A percentile compares a stretch with the other conserved stretches of the same genome.
Evolutionary conservation across 2,797 vertebrate species (phyloP).

Genomic region (Chrysocyon brachyurus): DNA sequence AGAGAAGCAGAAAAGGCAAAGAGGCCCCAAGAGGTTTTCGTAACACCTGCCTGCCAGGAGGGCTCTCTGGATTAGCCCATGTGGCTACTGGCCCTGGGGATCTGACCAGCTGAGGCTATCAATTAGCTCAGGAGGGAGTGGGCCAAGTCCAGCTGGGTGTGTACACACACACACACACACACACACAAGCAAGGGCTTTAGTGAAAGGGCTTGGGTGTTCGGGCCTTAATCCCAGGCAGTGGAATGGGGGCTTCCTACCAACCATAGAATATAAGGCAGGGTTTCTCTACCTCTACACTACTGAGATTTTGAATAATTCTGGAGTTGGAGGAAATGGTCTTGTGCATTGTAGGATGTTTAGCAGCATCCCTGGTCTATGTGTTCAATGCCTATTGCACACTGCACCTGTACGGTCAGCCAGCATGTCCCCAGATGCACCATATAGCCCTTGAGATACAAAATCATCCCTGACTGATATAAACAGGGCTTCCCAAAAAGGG

Average conservation of each 20-base stretch:
- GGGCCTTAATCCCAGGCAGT: neutral
- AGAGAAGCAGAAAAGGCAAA: neutral
- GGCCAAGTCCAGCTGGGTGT: fast-evolving
- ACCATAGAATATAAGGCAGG: neutral
- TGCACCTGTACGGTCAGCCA: neutral
- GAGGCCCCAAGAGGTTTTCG: neutral
- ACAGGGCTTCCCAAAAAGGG: neutral
- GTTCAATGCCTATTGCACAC: fast-evolving
- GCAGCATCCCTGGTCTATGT: neutral
- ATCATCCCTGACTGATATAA: neutral
- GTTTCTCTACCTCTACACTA: neutral
- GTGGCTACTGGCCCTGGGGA: neutral
- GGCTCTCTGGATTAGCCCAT: neutral
- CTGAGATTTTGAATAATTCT: neutral
- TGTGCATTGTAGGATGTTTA: fast-evolving
- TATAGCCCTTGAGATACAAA: neutral
- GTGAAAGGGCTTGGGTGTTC: neutral
- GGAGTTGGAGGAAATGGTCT: neutral
- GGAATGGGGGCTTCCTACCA: neutral
- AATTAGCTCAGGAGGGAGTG: neutral
- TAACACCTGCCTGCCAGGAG: neutral
- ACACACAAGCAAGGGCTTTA: neutral
- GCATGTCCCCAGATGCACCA: no score
- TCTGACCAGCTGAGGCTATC: neutral
- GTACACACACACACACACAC: neutral